phyloP scores from a whole-genome alignment of 2,113 vertebrate genomes.

The Amphiprion ocellaris region DNA sequence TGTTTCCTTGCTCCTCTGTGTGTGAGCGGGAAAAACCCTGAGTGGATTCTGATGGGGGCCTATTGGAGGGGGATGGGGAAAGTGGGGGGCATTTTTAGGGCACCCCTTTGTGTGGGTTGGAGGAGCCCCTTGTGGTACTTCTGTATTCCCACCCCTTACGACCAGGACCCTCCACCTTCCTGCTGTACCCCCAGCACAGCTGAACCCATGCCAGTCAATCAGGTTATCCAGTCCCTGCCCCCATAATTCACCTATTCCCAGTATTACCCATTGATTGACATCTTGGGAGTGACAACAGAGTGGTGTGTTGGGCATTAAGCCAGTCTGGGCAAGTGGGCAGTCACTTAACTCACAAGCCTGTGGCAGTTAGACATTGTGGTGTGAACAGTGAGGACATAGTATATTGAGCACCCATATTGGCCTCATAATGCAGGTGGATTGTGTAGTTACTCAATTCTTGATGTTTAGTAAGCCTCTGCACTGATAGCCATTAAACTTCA shows the following conservation, averaged over 20 bases:
- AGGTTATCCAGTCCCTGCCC: conserved; percentile 51
- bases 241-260: conserved; percentile 15
- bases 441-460: conserved; percentile 51
- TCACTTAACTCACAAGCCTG: conserved; percentile 39
- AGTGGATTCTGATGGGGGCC: conserved; percentile 65
- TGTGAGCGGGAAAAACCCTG: conserved; percentile 62
- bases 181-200: conserved; percentile 59
- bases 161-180: conserved; percentile 34
- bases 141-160: conserved; percentile 67
- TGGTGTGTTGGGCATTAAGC: conserved; percentile 43
- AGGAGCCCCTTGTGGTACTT: conserved; percentile 73
- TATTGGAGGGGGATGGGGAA: conserved; percentile 53
- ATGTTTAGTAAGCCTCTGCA: conserved; percentile 51
- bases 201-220: conserved; percentile 71
- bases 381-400: conserved; percentile 30
- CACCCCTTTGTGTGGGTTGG: conserved; percentile 77
- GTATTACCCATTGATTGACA: conserved; percentile 39
- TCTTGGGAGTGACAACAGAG: conserved; percentile 40
- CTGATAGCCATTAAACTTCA: conserved; percentile 62
- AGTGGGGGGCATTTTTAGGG: conserved; percentile 75
- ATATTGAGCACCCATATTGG: conserved; percentile 46
- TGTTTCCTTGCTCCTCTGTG: conserved; percentile 74
- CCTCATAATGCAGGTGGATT: conserved; percentile 61
- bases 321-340: conserved; percentile 52
- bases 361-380: conserved; percentile 43